These are phyloP conservation scores for Sipha maydis DNA, from an alignment of 2,888 invertebrate genomes.

Conservation along the genomic window DNA sequence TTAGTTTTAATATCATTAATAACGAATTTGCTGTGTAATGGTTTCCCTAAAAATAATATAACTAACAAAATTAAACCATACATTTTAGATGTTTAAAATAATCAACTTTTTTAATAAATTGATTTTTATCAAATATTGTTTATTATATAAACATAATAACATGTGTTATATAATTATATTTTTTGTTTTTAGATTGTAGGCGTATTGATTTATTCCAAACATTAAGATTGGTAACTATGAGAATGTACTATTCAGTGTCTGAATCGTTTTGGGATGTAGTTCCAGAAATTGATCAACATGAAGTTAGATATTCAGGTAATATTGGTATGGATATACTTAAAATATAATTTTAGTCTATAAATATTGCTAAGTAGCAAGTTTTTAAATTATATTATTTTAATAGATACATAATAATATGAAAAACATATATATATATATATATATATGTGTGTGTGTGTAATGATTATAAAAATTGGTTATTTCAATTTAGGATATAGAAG, in stretches of 20 bases:
- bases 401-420: too few relatives aligned
- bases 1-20: slow-evolving; percentile 1
- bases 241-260: background rate
- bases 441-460: too few relatives aligned
- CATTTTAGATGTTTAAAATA: background rate
- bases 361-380: too few relatives aligned
- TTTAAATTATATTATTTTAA: too few relatives aligned
- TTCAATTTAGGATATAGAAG: too few relatives aligned
- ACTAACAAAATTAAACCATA: background rate
- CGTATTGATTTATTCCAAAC: background rate
- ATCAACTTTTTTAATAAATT: background rate
- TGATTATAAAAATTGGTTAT: too few relatives aligned
- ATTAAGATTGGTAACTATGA: background rate
- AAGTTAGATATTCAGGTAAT: slow-evolving; percentile 52
- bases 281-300: slow-evolving; percentile 44
- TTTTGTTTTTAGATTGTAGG: slow-evolving; percentile 3
- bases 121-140: background rate
- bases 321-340: too few relatives aligned
- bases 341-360: too few relatives aligned
- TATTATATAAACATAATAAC: background rate
- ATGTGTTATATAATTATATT: background rate
- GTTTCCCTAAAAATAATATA: background rate
- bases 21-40: background rate
- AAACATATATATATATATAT: too few relatives aligned
- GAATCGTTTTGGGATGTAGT: slow-evolving; percentile 29